A percentile compares a stretch with the other conserved stretches of the same genome.
Evolutionary conservation across 2,113 vertebrate genomes (phyloP).

Genomic region (Hemichromis elongatus): DNA sequence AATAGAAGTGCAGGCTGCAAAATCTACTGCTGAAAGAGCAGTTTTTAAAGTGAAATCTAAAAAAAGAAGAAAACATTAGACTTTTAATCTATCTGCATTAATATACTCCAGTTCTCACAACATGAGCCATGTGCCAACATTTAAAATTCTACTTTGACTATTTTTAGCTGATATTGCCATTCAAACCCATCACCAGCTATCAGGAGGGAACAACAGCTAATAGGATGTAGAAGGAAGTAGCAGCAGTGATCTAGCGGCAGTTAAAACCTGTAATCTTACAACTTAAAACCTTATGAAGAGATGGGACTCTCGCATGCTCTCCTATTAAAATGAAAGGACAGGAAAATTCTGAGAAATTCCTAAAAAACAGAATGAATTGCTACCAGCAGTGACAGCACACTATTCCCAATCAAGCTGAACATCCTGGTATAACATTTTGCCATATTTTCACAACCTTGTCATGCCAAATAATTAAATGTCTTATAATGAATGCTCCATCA

Average conservation of each 20-base stretch:
- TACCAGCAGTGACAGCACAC: not conserved
- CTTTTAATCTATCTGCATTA: not conserved
- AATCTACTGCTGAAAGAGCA: not conserved
- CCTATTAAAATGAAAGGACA: not conserved
- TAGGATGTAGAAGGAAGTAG: no score
- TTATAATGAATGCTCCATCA: not conserved
- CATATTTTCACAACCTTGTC: not conserved
- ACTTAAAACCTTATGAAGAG: not conserved
- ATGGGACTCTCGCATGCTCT: fast-evolving
- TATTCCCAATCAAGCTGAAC: not conserved
- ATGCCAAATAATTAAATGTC: not conserved
- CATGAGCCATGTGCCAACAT: not conserved
- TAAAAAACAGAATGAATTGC: not conserved
- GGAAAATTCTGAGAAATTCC: not conserved
- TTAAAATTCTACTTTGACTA: not conserved
- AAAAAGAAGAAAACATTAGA: not conserved
- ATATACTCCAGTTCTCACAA: not conserved
- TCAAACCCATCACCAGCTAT: not conserved
- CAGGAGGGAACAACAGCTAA: not conserved
- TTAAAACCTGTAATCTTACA: not conserved
- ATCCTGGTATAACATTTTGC: not conserved
- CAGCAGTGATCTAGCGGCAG: not conserved
- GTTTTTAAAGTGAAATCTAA: not conserved
- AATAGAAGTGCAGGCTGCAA: not conserved
- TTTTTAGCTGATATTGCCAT: not conserved